These are phyloP conservation scores for Brotula barbata DNA, from an alignment of 2,797 vertebrate species.

Conservation along the genomic window DNA sequence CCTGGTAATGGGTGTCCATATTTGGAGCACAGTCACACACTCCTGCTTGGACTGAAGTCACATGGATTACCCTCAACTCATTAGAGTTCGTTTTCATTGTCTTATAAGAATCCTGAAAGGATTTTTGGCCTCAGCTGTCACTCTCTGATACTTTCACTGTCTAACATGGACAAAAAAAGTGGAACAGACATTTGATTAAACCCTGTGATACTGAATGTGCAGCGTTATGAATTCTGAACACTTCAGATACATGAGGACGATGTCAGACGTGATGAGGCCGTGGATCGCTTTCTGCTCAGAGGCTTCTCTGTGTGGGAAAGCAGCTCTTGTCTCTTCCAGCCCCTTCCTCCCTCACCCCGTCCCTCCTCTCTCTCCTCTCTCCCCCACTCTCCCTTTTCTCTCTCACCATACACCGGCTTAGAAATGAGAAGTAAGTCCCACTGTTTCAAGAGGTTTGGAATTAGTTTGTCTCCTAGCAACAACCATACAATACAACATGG, in stretches of 20 bases:
- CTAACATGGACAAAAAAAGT: neutral
- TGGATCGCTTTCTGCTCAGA: slow-evolving; percentile 43
- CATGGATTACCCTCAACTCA: no score
- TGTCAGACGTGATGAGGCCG: slow-evolving; percentile 29
- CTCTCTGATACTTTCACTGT: neutral
- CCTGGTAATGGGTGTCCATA: no score
- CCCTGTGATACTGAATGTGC: neutral
- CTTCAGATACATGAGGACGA: slow-evolving; percentile 3
- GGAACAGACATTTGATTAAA: neutral
- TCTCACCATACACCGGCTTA: slow-evolving; percentile 49
- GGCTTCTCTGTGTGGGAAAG: slow-evolving; percentile 56
- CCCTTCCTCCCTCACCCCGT: slow-evolving; percentile 22
- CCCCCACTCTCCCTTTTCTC: slow-evolving; percentile 45
- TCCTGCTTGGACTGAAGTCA: no score
- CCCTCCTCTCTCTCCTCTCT: slow-evolving; percentile 15
- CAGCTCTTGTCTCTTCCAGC: slow-evolving; percentile 42
- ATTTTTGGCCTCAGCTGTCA: slow-evolving; percentile 44
- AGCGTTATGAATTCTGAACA: neutral
- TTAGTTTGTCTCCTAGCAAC: slow-evolving; percentile 82
- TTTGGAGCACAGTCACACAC: no score
- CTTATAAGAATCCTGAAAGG: slow-evolving; percentile 37
- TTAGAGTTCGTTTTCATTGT: no score
- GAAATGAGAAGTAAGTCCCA: slow-evolving; percentile 74
- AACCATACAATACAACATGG: slow-evolving; percentile 73
- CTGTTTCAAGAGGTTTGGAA: slow-evolving; percentile 79